Evolutionary conservation across 2,113 vertebrate genomes (phyloP), one percentile per base, ranked within the genome.

Genomic region (Misgurnus mizolepis): DNA sequence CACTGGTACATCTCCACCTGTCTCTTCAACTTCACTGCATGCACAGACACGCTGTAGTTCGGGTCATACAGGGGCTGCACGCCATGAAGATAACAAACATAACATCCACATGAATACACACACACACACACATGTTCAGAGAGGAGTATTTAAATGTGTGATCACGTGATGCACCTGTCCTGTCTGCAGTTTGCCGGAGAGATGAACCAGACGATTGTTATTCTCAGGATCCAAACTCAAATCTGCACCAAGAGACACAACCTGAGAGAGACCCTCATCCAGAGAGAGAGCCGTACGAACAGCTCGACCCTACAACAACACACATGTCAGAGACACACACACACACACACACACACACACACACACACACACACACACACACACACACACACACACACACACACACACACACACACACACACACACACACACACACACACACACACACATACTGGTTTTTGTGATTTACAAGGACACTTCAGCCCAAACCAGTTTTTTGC

Each of bases 1-100:
- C 98, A 99, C 80, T 99, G 98, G 85, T 97, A 99, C 98, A 99
- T 99, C 90, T 99, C 97, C 88, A 98, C 98, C 0, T 94, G 89
- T 64, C 98, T 94, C 79, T 93, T 95, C 68, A 99, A 89, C 81
- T 98, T 98, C 91, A 96, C 98, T 0, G 96, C 96, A 3, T 93
- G 93, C 72, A 99, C 91, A 56, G 87, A 88, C 76, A 99, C 91
- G 10, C 90, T 93, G 62, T 99, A 99, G 92, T 98, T 97, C 27
- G 98, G 96, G 82, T 99, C 98, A 88, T 95, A 92, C 49, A 99
- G 90, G 53, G 96, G 95, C 98, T 99, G 66, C 60, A 27, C 14
- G 62, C 22, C 22, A 74, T 8, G 43, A 8, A 75, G n/a, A 84
- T 22, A 80, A 6, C 49, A n/a, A 6, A 62, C 7, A 61, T 6